Conservation (phyloP, 2,888 invertebrate species). For the Alloscopus bannaensis region DNA sequence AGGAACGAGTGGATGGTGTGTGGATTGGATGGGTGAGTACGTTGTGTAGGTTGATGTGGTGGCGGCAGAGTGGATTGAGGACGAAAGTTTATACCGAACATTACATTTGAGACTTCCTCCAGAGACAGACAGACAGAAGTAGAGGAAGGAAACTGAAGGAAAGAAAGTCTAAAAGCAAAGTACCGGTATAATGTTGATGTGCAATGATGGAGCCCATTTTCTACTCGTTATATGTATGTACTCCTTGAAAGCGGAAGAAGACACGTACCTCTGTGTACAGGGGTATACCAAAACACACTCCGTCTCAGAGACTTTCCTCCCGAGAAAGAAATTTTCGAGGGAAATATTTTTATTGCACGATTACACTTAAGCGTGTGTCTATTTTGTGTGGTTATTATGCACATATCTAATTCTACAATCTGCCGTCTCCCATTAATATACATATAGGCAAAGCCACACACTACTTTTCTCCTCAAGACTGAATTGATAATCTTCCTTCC, state of each 20-base stretch:
- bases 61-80: constrained; percentile 28
- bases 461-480: background rate
- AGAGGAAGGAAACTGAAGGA: constrained; percentile 49
- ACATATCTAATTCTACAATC: constrained; percentile 38
- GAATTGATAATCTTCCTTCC: too few relatives aligned
- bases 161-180: constrained; percentile 61
- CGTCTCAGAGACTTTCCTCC: too few relatives aligned
- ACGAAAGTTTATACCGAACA: constrained; percentile 18
- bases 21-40: too few relatives aligned
- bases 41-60: too few relatives aligned
- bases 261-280: background rate
- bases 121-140: constrained; percentile 55
- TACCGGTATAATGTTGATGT: constrained; percentile 21
- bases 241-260: too few relatives aligned
- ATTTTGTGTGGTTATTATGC: background rate
- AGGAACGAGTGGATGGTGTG: background rate
- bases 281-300: constrained; percentile 1
- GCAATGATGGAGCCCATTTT: background rate
- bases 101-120: constrained; percentile 52
- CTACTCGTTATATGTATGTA: background rate
- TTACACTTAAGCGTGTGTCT: background rate
- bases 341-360: background rate
- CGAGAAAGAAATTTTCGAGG: background rate
- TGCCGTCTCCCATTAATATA: constrained; percentile 40
- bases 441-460: background rate